These are phyloP conservation scores for Nymphalis io DNA, from an alignment of 1,140 invertebrate genomes.

Conservation along the genomic window DNA sequence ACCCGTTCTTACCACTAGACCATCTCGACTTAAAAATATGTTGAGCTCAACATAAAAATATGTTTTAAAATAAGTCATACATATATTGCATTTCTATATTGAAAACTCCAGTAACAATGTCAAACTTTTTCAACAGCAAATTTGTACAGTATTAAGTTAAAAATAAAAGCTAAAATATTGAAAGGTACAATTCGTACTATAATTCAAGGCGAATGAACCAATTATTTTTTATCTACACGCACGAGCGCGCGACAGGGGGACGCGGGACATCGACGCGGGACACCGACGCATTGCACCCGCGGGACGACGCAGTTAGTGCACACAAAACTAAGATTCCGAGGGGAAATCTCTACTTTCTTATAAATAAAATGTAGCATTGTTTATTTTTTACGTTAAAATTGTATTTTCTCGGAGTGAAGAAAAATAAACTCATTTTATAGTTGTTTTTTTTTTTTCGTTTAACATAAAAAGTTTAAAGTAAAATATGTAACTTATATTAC, in stretches of 20 bases:
- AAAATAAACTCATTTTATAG: background rate
- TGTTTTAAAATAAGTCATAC: background rate
- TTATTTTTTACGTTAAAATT: background rate
- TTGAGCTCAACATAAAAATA: background rate
- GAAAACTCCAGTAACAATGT: background rate
- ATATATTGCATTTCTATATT: background rate
- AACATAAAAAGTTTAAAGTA: no score
- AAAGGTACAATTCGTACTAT: background rate
- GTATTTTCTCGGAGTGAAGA: background rate
- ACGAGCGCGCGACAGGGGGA: constrained; percentile 50
- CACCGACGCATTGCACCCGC: constrained; percentile 72
- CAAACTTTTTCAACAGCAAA: background rate
- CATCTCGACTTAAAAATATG: background rate
- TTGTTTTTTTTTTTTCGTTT: no score
- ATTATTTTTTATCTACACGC: constrained; percentile 78
- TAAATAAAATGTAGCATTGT: constrained; percentile 1
- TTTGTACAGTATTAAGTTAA: background rate
- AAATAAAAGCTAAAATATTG: background rate
- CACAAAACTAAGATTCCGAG: constrained; percentile 51
- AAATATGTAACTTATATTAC: no score
- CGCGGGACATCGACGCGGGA: constrained; percentile 38
- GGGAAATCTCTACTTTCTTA: constrained; percentile 44
- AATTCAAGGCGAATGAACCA: constrained; percentile 64
- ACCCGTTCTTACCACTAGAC: no score
- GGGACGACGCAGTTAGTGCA: constrained; percentile 55